These are phyloP conservation scores for Meganola albula DNA, from an alignment of 2,888 invertebrate species.

Conservation along the genomic window DNA sequence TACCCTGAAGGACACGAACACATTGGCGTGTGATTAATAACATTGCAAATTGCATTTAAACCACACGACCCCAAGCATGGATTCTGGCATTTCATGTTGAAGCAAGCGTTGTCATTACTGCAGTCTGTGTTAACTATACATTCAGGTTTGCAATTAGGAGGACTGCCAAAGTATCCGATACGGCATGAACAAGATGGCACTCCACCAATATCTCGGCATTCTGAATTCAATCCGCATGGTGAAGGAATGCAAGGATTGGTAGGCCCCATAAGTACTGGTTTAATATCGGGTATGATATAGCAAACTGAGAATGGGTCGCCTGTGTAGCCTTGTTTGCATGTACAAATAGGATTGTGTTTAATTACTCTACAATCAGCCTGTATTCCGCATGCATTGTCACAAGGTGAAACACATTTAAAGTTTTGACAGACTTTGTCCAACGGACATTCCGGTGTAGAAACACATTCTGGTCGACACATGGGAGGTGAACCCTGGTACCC, in stretches of 20 bases:
- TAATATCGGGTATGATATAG: conserved; percentile 45
- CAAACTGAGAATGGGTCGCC: conserved; percentile 81
- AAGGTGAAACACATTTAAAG: conserved; percentile 84
- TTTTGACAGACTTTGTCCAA: conserved; percentile 82
- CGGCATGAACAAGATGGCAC: conserved; percentile 82
- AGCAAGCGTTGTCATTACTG: conserved; percentile 83
- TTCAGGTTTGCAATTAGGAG: conserved; percentile 86
- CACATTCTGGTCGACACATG: conserved; percentile 83
- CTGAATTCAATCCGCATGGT: conserved; percentile 86
- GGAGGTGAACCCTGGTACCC: conserved; percentile 83
- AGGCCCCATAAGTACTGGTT: conserved; percentile 37
- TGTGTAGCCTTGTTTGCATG: conserved; percentile 79
- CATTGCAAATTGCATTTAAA: conserved; percentile 82
- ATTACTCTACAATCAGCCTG: conserved; percentile 84
- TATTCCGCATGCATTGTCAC: conserved; percentile 83
- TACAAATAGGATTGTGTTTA: conserved; percentile 84
- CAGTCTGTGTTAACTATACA: conserved; percentile 87
- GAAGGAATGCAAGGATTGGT: conserved; percentile 84
- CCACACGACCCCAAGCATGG: conserved; percentile 90
- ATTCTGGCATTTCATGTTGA: conserved; percentile 85
- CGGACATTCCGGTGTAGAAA: conserved; percentile 81
- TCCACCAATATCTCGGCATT: conserved; percentile 74
- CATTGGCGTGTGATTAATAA: conserved; percentile 85
- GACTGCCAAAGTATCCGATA: conserved; percentile 81
- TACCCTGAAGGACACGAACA: conserved; percentile 81